Evolutionary conservation across 23 tunicate genomes (phyloP), one percentile per base, ranked within the genome.

Genomic region (Halocynthia roretzi): DNA sequence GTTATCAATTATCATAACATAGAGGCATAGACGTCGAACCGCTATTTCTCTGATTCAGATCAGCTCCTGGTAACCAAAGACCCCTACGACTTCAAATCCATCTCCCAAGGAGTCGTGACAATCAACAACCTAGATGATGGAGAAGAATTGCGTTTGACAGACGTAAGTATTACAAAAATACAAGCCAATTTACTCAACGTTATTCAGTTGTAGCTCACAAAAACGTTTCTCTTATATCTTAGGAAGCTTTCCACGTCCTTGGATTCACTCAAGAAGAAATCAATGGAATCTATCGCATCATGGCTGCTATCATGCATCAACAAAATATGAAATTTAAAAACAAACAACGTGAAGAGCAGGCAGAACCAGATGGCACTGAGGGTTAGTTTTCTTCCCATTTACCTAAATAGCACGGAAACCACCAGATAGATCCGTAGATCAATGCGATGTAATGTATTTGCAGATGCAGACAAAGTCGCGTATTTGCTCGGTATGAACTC

Each of bases 391-490:
- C 44, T 31, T 31, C 44, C 44, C 44, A 1, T 31, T 31, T 31
- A 31, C 44, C 44, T 31, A 31, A 31, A 31, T 31, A 31, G 44
- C 44, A 31, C 4, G 44, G 44, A 31, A 31, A 4, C 44, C 44
- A 31, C 1, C 44, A 31, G 44, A 31, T 0, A 31, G 44, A 31
- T 31, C 44, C 2, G 44, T 31, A 31, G 44, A 31, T 31, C 44
- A 31, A 31, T 31, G 44, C 44, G 44, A 31, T 31, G 44, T 14
- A 11, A 11, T 55, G 7, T n/a, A 21, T 17, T 56, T 86, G 7
- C 84, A 92, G 98, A 83, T 78, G 99, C 99, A 5, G 99, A 94
- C 91, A 94, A 94, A 68, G 95, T 94, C 66, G 84, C 99, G 5
- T 94, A 94, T 83, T 63, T 94, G 71, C 84, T 88, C 66, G 99